Evolutionary conservation across 2,888 invertebrate genomes (phyloP), one percentile per base, ranked within the genome.

Genomic region (Leucania comma): DNA sequence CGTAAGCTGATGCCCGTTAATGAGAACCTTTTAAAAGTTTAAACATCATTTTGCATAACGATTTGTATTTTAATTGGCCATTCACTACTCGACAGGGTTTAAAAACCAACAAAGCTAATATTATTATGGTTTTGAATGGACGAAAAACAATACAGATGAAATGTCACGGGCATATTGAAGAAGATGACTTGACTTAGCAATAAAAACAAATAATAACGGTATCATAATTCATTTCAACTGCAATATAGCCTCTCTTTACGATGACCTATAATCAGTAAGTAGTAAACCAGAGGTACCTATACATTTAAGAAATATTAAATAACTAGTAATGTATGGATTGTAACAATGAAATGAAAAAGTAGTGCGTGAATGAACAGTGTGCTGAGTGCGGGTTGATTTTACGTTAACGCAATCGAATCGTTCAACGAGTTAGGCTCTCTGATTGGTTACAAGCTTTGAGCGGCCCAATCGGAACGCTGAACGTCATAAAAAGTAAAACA

Each of bases 1-100:
- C 72, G 59, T 72, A 79, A 82, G 22, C 17, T 58, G 58, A 68
- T 59, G 50, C 51, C 22, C 51, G 32, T 35, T 56, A 61, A 42
- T 14, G 42, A 42, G 53, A 59, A 64, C 42, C 56, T 81, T 64
- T 64, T 48, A 65, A 63, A 68, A 42, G 22, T 80, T 67, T 67
- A 32, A 69, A 72, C 67, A 75, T 74, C 72, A 56, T 69, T 81
- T 78, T 75, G 68, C 78, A 65, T 77, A 78, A 80, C 60, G 51
- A 42, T 50, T 26, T 60, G 5, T 38, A 68, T 64, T 66, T 70
- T 75, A 72, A 86, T 81, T 78, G 56, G 42, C 67, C 61, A 68
- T 69, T 80, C 76, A 60, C 56, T 59, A 67, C 67, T 66, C 68
- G 68, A 75, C 61, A 70, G 26, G 38, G 32, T 66, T 64, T 63